A percentile compares a stretch with the other conserved stretches of the same genome.
Conservation (phyloP, 2,113 vertebrate species). For the Indicator maculatus region DNA sequence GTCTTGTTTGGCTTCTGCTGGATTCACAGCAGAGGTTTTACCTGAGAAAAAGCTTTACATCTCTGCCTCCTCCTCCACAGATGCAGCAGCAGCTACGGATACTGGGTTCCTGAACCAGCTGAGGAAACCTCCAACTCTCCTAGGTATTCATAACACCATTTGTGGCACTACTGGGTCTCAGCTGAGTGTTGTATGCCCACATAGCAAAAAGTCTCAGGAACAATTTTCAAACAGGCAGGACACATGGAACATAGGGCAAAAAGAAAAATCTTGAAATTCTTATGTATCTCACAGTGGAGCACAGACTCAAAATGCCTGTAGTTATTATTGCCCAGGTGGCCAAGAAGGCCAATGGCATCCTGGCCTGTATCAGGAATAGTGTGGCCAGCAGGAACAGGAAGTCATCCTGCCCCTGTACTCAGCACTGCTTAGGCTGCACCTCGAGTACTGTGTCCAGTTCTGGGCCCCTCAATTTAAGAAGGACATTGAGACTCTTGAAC, state of each 20-base stretch:
- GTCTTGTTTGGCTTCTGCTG: background rate
- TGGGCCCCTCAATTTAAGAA: no score
- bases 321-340: background rate
- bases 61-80: background rate
- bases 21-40: background rate
- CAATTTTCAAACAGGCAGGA: background rate
- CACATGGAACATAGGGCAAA: background rate
- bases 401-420: no score
- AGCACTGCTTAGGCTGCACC: no score
- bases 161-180: background rate
- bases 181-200: background rate
- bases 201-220: background rate
- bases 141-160: background rate
- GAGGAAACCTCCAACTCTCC: background rate
- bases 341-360: no score
- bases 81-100: background rate
- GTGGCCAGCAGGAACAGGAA: no score
- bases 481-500: no score
- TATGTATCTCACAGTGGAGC: background rate
- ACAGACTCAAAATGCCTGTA: background rate
- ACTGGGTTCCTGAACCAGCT: background rate
- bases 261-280: background rate
- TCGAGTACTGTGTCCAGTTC: no score
- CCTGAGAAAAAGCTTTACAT: background rate
- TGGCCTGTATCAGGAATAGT: no score